Evolutionary conservation across 1,140 invertebrate species (phyloP), one percentile per base, ranked within the genome.

Genomic region (Drosophila paulistorum): DNA sequence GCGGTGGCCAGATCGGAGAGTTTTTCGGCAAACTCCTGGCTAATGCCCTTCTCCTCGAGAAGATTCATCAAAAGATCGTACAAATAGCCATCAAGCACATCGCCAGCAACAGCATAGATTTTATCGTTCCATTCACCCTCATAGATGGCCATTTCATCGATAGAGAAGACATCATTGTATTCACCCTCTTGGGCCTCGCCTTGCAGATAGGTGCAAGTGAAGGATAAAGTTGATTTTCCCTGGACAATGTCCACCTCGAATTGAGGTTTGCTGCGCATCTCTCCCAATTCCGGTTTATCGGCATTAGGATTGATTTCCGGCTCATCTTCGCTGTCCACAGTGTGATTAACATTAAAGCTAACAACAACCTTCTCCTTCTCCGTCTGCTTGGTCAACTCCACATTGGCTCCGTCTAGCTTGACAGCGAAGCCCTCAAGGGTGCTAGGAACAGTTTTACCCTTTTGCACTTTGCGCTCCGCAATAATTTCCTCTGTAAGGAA

Each of bases 61-160:
- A 97, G 94, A 86, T 98, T 98, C 96, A 99, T 97, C 48, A 99
- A 93, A 20, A 98, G 93, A 92, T 99, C 98, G 90, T 99, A 99
- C 26, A 99, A 93, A 90, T 98, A 97, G 63, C 96, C 97, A 93
- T 98, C 97, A 35, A 98, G 94, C 57, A 98, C 96, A 93, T 98
- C 97, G 61, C 97, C 97, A 74, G 96, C 96, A 33, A 98, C 96
- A 2, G 96, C 94, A 92, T 98, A 98, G 6, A 95, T 94, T 80
- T 95, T 96, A 68, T 98, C 97, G 68, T 94, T 95, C 94, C 95
- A 96, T 82, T 97, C 96, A 26, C 96, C 96, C 80, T 97, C 94
- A 89, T 95, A 97, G 26, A 98, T 94, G 1, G 96, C 95, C 58
- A 98, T 93, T 93, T 98, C 97, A 91, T 98, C 97, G 82, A 98